phyloP scores from a whole-genome alignment of 1,140 invertebrate genomes.

The Aphaenogaster ashmeadi region DNA sequence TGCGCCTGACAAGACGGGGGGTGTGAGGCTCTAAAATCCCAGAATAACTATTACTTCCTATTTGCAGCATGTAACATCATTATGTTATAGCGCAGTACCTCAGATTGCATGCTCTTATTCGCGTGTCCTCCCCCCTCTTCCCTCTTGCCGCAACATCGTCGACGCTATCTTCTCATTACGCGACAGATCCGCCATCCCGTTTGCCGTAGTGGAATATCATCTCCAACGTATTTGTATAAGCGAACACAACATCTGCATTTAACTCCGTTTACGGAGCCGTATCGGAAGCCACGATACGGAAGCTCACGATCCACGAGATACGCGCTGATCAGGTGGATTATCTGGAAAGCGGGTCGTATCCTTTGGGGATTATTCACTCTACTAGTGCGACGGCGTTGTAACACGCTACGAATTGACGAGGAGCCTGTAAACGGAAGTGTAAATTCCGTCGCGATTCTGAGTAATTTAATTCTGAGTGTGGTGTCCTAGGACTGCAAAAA shows the following conservation, averaged over 20 bases:
- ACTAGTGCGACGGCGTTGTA: slow-evolving; percentile 2
- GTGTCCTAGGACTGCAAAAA: neutral
- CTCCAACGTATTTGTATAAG: slow-evolving; percentile 6
- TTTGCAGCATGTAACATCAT: slow-evolving; percentile 22
- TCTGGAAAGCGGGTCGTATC: slow-evolving; percentile 37
- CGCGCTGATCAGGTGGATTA: slow-evolving; percentile 53
- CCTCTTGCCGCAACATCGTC: neutral
- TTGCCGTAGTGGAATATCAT: slow-evolving; percentile 29
- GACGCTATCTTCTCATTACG: slow-evolving; percentile 38
- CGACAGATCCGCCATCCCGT: slow-evolving; percentile 15
- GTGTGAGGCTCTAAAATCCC: neutral
- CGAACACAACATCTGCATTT: slow-evolving; percentile 32
- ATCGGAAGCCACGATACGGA: slow-evolving; percentile 34
- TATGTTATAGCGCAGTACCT: neutral
- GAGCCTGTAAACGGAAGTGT: neutral
- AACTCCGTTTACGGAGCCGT: neutral
- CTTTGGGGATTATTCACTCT: slow-evolving; percentile 36
- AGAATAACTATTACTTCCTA: slow-evolving; percentile 9
- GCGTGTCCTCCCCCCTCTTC: neutral
- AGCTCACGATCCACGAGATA: slow-evolving; percentile 23
- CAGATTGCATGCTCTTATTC: slow-evolving; percentile 9
- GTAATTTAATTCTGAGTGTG: slow-evolving; percentile 20
- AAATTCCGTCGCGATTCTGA: slow-evolving; percentile 9
- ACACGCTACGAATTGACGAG: slow-evolving; percentile 21
- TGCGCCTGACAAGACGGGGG: neutral